Conservation (phyloP, 2,113 vertebrate genomes). For the Corythoichthys intestinalis region DNA sequence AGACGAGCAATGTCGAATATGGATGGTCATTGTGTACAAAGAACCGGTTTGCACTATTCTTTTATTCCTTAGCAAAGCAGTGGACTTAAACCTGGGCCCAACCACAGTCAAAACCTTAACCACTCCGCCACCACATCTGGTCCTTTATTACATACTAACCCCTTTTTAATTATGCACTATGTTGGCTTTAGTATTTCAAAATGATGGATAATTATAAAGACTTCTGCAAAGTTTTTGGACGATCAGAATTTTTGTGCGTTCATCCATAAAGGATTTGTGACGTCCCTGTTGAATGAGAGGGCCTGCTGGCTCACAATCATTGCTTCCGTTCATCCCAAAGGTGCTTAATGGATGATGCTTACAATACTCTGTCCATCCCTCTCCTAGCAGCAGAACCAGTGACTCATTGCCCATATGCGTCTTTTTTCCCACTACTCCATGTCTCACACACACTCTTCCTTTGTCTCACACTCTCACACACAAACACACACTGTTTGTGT, state of each 20-base stretch:
- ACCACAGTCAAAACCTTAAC: background rate
- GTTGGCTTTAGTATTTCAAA: constrained; percentile 1
- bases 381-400: constrained; percentile 15
- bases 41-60: background rate
- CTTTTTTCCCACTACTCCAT: constrained; percentile 20
- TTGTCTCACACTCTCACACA: constrained; percentile 30
- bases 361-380: background rate
- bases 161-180: background rate
- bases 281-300: background rate
- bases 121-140: background rate
- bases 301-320: background rate
- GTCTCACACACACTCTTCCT: constrained; percentile 42
- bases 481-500: constrained; percentile 30
- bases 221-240: background rate
- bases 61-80: background rate
- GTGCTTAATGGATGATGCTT: background rate
- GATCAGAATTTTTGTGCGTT: background rate
- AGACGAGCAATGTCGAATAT: too few relatives aligned
- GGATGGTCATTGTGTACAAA: background rate
- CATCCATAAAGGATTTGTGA: too few relatives aligned
- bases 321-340: background rate
- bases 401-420: constrained; percentile 23
- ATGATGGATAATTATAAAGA: background rate
- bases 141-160: background rate
- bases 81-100: background rate